A percentile compares a stretch with the other conserved stretches of the same genome.
phyloP scores from a whole-genome alignment of 2,113 vertebrate species.

The Micronycteris hirsuta region DNA sequence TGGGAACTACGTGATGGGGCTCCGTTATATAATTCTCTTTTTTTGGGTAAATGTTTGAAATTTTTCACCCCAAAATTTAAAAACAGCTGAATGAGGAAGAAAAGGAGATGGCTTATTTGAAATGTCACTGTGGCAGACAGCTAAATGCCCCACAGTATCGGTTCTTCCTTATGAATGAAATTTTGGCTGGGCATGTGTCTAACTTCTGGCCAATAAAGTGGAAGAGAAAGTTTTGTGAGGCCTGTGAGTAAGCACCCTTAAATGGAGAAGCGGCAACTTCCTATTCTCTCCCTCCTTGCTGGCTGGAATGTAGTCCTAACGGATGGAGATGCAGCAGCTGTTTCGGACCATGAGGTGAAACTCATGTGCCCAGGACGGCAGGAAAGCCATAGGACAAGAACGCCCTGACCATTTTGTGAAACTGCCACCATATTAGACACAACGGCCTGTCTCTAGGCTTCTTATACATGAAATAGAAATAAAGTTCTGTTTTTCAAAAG shows the following conservation, averaged over 20 bases:
- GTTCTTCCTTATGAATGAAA: not conserved
- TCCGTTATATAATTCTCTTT: not conserved
- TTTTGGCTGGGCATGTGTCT: fast-evolving
- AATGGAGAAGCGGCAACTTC: not conserved
- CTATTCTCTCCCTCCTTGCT: not conserved
- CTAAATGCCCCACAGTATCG: fast-evolving
- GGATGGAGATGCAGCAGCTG: not conserved
- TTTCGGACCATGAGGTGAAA: not conserved
- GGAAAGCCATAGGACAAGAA: not conserved
- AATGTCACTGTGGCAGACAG: not conserved
- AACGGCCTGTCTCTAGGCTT: not conserved
- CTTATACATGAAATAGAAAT: not conserved
- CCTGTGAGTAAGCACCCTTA: not conserved
- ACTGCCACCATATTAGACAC: not conserved
- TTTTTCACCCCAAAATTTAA: not conserved
- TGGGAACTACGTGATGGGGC: not conserved
- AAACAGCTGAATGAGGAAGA: not conserved
- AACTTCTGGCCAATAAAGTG: not conserved
- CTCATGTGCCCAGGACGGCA: no score
- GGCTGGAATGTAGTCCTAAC: not conserved
- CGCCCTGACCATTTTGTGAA: not conserved
- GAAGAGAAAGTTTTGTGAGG: not conserved
- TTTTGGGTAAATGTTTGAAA: not conserved
- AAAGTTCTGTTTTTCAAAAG: not conserved
- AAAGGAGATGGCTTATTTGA: not conserved